Evolutionary conservation across 2,888 invertebrate species (phyloP).

Genomic region (Xiphydria camelus): DNA sequence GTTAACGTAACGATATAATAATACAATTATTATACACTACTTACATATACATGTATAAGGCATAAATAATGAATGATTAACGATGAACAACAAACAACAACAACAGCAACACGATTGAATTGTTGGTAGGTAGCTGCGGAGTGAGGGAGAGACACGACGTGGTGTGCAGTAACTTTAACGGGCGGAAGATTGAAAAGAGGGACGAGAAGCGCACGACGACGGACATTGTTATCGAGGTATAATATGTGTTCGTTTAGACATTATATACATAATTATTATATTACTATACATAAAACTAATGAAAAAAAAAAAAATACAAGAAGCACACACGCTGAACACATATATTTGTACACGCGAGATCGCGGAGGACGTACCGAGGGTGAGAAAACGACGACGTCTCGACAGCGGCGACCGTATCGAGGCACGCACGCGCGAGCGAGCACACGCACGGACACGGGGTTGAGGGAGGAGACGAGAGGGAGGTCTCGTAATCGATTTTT

Average conservation of each 20-base stretch:
- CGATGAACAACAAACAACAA: not conserved
- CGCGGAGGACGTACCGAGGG: not conserved
- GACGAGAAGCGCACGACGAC: constrained; percentile 21
- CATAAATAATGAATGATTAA: constrained; percentile 22
- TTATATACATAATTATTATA: constrained; percentile 46
- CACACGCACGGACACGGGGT: not conserved
- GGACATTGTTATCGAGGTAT: constrained; percentile 51
- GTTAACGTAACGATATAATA: constrained; percentile 33
- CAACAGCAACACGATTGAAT: not conserved
- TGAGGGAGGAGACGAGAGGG: not conserved
- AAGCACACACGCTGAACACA: constrained; percentile 1
- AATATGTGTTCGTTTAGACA: constrained; percentile 56
- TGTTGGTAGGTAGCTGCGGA: constrained; percentile 28
- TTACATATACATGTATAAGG: constrained; percentile 17
- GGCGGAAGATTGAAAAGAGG: constrained; percentile 11
- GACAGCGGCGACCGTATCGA: no score
- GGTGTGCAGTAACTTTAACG: constrained; percentile 4
- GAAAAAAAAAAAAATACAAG: constrained; percentile 6
- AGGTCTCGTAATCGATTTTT: not conserved
- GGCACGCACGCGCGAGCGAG: not conserved
- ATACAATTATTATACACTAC: constrained; percentile 21
- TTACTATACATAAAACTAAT: constrained; percentile 23
- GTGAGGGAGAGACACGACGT: constrained; percentile 11
- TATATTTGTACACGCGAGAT: not conserved
- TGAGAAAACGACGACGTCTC: no score